Percentiles rank a stretch among this genome's conserved stretches.
phyloP scores from a whole-genome alignment of 2,113 vertebrate genomes.

The Limanda limanda region DNA sequence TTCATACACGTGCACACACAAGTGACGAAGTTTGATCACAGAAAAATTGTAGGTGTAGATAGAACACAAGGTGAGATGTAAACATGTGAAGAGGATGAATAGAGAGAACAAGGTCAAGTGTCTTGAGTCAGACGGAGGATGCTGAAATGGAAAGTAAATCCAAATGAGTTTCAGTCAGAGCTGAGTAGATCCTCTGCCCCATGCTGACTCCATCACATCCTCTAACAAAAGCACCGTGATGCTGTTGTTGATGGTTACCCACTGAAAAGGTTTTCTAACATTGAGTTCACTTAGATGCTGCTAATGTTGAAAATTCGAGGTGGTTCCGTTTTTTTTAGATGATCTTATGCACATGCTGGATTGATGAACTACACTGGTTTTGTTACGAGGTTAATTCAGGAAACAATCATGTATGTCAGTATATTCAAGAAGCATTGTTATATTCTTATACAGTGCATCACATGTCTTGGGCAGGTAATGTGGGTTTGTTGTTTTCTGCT shows the following conservation, averaged over 20 bases:
- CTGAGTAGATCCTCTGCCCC: slow-evolving; percentile 8
- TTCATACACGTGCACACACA: not conserved
- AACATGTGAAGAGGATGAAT: not conserved
- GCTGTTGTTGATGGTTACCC: slow-evolving; percentile 1
- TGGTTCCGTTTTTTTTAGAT: not conserved
- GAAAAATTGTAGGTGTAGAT: not conserved
- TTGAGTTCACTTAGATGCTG: not conserved
- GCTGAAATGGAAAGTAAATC: slow-evolving; percentile 22
- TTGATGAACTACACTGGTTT: not conserved
- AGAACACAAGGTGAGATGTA: slow-evolving; percentile 18
- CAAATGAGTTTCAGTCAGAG: slow-evolving; percentile 10
- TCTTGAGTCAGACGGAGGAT: slow-evolving; percentile 10
- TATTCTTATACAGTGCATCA: too few species aligned
- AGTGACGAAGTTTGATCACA: not conserved
- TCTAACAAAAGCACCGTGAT: not conserved
- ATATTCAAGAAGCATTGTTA: too few species aligned
- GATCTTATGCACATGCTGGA: not conserved
- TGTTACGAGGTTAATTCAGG: not conserved
- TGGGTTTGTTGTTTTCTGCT: too few species aligned
- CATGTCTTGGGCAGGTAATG: too few species aligned
- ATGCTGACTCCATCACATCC: slow-evolving; percentile 21
- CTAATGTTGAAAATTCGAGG: not conserved
- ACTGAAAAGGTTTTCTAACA: not conserved
- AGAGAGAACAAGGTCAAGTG: slow-evolving; percentile 5
- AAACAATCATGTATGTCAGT: too few species aligned